Percentiles rank a stretch among this genome's conserved stretches.
These are phyloP conservation scores for Xiphophorus couchianus DNA, from an alignment of 2,113 vertebrate genomes.

Conservation along the genomic window DNA sequence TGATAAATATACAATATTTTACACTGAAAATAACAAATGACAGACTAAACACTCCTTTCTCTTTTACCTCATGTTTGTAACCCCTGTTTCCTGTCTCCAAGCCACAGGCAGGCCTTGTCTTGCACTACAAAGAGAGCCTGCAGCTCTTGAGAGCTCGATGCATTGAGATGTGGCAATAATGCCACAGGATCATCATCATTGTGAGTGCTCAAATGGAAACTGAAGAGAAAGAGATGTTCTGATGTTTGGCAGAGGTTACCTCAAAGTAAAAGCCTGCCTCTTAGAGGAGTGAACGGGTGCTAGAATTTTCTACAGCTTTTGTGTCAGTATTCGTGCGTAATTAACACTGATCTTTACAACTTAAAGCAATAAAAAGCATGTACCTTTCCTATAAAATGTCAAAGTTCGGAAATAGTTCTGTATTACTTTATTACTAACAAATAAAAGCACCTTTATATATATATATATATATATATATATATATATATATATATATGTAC, in stretches of 20 bases:
- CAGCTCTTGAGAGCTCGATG: slow-evolving; percentile 23
- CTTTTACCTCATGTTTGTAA: not conserved
- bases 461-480: too few species aligned
- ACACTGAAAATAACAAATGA: not conserved
- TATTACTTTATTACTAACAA: not conserved
- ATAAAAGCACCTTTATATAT: not conserved
- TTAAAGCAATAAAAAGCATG: not conserved
- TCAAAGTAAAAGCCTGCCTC: slow-evolving; percentile 54
- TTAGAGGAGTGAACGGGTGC: slow-evolving; percentile 23
- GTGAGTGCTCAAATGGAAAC: slow-evolving; percentile 56
- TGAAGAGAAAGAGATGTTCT: slow-evolving; percentile 53
- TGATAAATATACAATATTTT: not conserved
- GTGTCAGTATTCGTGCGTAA: too few species aligned
- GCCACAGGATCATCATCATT: slow-evolving; percentile 18
- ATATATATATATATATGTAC: not conserved
- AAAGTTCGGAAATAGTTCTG: not conserved
- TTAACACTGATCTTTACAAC: not conserved
- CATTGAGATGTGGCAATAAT: slow-evolving; percentile 38
- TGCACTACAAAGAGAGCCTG: not conserved
- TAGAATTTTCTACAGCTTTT: not conserved
- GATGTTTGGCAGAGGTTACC: slow-evolving; percentile 38
- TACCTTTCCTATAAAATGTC: not conserved
- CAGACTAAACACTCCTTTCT: not conserved
- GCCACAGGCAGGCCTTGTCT: slow-evolving; percentile 4
- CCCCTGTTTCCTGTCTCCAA: not conserved